Percentiles rank a stretch among this genome's conserved stretches.
Evolutionary conservation across 1,140 invertebrate species (phyloP).

Genomic region (Drosophila suzukii): DNA sequence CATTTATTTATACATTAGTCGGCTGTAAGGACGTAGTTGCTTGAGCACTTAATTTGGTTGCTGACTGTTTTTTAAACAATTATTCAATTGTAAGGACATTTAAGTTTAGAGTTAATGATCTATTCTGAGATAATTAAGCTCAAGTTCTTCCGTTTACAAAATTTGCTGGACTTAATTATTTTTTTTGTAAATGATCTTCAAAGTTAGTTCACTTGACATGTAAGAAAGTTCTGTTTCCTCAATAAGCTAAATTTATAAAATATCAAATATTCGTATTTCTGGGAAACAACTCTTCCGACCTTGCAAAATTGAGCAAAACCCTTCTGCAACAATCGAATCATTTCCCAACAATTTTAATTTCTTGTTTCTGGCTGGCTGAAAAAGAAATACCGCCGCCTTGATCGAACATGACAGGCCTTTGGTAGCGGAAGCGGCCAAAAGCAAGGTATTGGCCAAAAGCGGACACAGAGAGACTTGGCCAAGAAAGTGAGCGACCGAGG

Average conservation of each 20-base stretch:
- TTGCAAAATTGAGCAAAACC: not conserved
- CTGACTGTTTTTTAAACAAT: not conserved
- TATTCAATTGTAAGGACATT: not conserved
- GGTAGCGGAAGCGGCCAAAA: slow-evolving; percentile 52
- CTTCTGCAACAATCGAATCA: not conserved
- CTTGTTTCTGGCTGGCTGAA: slow-evolving; percentile 26
- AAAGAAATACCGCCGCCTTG: slow-evolving; percentile 42
- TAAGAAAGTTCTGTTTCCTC: too few relatives aligned
- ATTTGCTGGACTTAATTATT: too few relatives aligned
- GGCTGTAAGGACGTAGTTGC: not conserved
- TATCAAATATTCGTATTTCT: too few relatives aligned
- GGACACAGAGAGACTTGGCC: slow-evolving; percentile 34
- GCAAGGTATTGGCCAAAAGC: slow-evolving; percentile 48
- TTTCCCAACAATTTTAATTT: slow-evolving; percentile 40
- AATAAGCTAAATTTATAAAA: too few relatives aligned
- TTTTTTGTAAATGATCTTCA: too few relatives aligned
- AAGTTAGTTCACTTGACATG: too few relatives aligned
- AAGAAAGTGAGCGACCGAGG: slow-evolving; percentile 63
- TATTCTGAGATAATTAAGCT: too few relatives aligned
- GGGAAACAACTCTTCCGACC: not conserved
- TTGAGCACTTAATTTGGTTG: not conserved
- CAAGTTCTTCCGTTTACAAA: too few relatives aligned
- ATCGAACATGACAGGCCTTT: slow-evolving; percentile 43
- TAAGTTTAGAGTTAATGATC: not conserved
- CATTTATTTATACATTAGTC: not conserved